phyloP scores from a whole-genome alignment of 2,888 invertebrate genomes.

The Mesorhabditis belari region DNA sequence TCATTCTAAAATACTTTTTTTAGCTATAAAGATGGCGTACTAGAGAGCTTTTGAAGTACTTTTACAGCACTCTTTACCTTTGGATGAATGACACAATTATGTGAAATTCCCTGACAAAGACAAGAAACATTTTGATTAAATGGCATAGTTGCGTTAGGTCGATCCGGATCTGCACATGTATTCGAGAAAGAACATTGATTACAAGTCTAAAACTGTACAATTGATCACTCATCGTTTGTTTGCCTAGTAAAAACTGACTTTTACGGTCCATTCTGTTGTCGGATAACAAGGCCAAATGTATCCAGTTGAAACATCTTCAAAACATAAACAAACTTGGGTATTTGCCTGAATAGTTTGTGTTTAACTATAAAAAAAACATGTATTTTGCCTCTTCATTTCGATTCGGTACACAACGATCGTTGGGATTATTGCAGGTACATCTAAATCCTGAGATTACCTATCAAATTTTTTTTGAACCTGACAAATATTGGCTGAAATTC shows the following conservation, averaged over 20 bases:
- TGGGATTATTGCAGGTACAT: background rate
- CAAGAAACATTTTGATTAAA: conserved; percentile 23
- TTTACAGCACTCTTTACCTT: conserved; percentile 5
- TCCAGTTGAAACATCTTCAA: conserved; percentile 49
- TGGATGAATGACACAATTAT: conserved; percentile 46
- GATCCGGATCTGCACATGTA: conserved; percentile 50
- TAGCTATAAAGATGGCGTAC: background rate
- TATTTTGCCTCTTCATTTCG: background rate
- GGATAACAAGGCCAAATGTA: conserved; percentile 52
- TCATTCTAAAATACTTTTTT: conserved; percentile 15
- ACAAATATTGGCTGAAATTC: conserved; percentile 50
- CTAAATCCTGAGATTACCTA: background rate
- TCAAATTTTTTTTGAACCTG: background rate
- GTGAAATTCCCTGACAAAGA: conserved; percentile 50
- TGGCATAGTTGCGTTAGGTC: conserved; percentile 33
- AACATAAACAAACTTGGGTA: conserved; percentile 49
- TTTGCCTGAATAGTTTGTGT: conserved; percentile 37
- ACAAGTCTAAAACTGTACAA: conserved; percentile 40
- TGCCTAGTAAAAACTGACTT: conserved; percentile 17
- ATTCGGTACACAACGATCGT: background rate
- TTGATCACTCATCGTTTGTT: background rate
- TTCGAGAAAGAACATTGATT: conserved; percentile 46
- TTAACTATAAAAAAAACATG: background rate
- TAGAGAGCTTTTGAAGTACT: background rate
- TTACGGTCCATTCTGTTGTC: conserved; percentile 43